Evolutionary conservation across 1,140 invertebrate genomes (phyloP).

Genomic region (Drosophila lacteicornis): DNA sequence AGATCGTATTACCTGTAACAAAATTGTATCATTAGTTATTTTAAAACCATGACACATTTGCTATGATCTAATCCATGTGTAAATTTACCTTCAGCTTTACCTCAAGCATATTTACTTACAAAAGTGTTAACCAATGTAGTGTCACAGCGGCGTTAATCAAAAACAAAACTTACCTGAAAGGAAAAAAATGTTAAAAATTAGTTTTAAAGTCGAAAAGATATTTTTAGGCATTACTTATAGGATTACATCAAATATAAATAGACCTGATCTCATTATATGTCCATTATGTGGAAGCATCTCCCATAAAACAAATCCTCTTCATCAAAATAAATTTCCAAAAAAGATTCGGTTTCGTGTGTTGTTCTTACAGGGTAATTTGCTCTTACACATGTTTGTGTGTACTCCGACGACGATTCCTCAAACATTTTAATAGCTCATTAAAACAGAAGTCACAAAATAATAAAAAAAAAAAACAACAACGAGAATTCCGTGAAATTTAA

Average conservation of each 20-base stretch:
- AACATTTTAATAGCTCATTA: constrained; percentile 75
- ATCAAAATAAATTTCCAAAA: constrained; percentile 3
- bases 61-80: constrained; percentile 17
- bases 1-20: neutral
- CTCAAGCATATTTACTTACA: constrained; percentile 36
- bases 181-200: constrained; percentile 1
- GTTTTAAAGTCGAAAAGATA: neutral
- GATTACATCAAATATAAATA: constrained; percentile 10
- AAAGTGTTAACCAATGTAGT: neutral
- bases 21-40: neutral
- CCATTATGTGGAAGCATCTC: constrained; percentile 10
- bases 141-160: neutral
- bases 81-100: constrained; percentile 20
- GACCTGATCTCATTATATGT: constrained; percentile 14
- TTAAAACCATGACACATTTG: neutral
- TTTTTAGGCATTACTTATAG: neutral
- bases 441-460: constrained; percentile 23
- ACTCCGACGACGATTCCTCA: constrained; percentile 21
- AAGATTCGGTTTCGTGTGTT: constrained; percentile 7
- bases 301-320: constrained; percentile 38
- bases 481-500: constrained; percentile 57
- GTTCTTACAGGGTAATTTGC: constrained; percentile 8
- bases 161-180: constrained; percentile 65
- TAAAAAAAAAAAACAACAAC: constrained; percentile 11
- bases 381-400: constrained; percentile 35